Conservation (phyloP, 2,888 invertebrate species). For the Cryptosula pallasiana region DNA sequence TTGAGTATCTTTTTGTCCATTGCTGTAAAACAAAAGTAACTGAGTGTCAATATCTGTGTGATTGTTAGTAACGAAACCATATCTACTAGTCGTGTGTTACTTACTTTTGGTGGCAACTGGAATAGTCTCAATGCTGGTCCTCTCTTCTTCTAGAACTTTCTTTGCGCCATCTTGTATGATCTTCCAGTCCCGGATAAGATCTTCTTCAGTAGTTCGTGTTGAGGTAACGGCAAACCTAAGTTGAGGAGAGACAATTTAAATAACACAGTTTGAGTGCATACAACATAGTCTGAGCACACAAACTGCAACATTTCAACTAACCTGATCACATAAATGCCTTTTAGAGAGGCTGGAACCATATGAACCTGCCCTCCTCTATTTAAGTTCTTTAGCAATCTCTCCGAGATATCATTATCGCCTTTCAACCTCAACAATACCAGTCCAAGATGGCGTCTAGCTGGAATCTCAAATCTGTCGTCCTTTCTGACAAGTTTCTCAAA, state of each 20-base stretch:
- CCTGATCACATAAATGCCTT: slow-evolving; percentile 73
- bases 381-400: slow-evolving; percentile 73
- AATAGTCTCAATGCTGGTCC: background rate
- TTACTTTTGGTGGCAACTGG: background rate
- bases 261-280: no score
- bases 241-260: no score
- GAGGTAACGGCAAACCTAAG: slow-evolving; percentile 83
- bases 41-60: no score
- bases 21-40: no score
- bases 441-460: slow-evolving; percentile 76
- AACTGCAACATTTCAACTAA: no score
- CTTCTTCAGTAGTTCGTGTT: slow-evolving; percentile 63
- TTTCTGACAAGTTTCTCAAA: slow-evolving; percentile 79
- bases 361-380: slow-evolving; percentile 84
- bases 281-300: no score
- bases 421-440: slow-evolving; percentile 83
- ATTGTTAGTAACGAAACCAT: no score
- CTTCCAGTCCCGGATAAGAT: slow-evolving; percentile 72
- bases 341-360: slow-evolving; percentile 88
- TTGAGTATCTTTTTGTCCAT: no score
- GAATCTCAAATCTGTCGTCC: slow-evolving; percentile 83
- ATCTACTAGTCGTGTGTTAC: no score
- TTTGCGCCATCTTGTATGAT: slow-evolving; percentile 53
- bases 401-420: slow-evolving; percentile 73
- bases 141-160: slow-evolving; percentile 37